phyloP scores from a whole-genome alignment of 2,888 invertebrate genomes.

The Diaperis boleti region DNA sequence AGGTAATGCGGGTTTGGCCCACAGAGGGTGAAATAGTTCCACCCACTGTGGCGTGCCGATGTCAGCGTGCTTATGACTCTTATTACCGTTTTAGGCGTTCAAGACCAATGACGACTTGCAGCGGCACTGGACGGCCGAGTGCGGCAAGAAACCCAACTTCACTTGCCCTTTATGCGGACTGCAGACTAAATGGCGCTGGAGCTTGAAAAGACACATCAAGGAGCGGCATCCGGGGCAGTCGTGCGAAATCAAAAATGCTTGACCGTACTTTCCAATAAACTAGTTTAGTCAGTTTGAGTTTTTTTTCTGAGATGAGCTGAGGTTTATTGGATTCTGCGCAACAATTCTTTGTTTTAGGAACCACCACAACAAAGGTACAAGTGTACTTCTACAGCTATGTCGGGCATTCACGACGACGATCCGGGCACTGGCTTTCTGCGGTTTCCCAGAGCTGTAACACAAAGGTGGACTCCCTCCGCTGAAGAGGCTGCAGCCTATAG shows the following conservation, averaged over 20 bases:
- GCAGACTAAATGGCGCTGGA: slow-evolving; percentile 45
- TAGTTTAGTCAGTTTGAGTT: too few relatives aligned
- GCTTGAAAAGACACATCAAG: slow-evolving; percentile 45
- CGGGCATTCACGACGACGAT: too few relatives aligned
- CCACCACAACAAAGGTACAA: too few relatives aligned
- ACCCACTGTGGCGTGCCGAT: not conserved
- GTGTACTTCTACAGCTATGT: too few relatives aligned
- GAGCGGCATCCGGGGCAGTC: slow-evolving; percentile 36
- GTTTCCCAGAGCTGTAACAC: too few relatives aligned
- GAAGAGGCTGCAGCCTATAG: too few relatives aligned
- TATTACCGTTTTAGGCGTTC: slow-evolving; percentile 44
- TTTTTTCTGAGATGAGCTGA: not conserved
- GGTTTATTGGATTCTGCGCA: slow-evolving; percentile 1
- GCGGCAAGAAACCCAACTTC: slow-evolving; percentile 47
- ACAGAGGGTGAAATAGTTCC: not conserved
- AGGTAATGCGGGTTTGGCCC: slow-evolving; percentile 4
- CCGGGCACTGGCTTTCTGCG: too few relatives aligned
- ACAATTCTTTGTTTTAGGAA: slow-evolving; percentile 14
- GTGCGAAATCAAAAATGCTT: slow-evolving; percentile 33
- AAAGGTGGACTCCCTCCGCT: too few relatives aligned
- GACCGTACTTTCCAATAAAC: slow-evolving; percentile 25
- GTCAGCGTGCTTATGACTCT: too few relatives aligned
- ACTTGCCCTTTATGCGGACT: slow-evolving; percentile 46
- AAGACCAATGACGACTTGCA: slow-evolving; percentile 43
- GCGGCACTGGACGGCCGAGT: slow-evolving; percentile 49